These are phyloP conservation scores for Gymnogyps californianus DNA, from an alignment of 2,113 vertebrate genomes.

Conservation along the genomic window DNA sequence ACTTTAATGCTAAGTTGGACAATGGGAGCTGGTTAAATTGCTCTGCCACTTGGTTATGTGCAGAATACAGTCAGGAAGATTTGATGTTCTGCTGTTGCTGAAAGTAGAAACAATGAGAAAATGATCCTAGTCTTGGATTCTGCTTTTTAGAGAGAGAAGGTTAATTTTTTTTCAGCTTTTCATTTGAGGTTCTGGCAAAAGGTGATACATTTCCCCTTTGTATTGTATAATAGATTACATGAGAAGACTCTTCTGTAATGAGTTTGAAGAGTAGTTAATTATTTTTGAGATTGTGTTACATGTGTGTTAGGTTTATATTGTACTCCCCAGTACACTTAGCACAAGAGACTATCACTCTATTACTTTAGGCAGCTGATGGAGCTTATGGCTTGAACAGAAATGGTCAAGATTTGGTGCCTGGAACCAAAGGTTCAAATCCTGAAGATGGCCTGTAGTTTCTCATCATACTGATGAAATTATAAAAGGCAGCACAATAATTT, in stretches of 20 bases:
- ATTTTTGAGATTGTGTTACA: slow-evolving; percentile 41
- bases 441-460: neutral
- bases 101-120: neutral
- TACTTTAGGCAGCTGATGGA: neutral
- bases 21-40: neutral
- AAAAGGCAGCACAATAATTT: neutral
- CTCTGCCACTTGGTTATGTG: neutral
- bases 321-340: neutral
- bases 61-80: neutral
- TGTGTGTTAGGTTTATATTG: neutral
- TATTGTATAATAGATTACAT: slow-evolving; percentile 48
- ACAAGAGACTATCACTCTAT: neutral
- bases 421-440: neutral
- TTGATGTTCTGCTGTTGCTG: neutral
- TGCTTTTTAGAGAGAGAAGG: neutral
- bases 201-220: slow-evolving; percentile 22
- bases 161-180: slow-evolving; percentile 9
- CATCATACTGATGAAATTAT: neutral
- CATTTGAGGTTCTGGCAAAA: slow-evolving; percentile 10
- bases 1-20: neutral
- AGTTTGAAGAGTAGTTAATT: slow-evolving; percentile 52
- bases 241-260: slow-evolving; percentile 49
- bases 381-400: neutral
- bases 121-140: neutral
- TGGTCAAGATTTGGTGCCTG: neutral